Conservation (phyloP, 1,140 invertebrate genomes). For the Eciton burchellii region DNA sequence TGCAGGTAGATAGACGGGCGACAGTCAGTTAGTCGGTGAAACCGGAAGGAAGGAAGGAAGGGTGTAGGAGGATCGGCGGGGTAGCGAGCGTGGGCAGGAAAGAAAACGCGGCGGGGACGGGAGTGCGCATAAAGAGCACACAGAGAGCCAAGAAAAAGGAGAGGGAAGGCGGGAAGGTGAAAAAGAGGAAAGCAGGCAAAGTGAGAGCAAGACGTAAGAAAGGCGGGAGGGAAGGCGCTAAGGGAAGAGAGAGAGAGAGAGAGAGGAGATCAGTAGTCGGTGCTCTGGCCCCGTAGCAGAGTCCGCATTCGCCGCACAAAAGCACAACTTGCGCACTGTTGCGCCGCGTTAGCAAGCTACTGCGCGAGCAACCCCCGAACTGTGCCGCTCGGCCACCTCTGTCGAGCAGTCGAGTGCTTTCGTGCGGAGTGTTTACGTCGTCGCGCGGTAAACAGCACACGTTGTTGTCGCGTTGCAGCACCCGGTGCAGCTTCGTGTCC, state of each 20-base stretch:
- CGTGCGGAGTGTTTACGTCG: constrained; percentile 75
- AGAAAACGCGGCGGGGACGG: constrained; percentile 11
- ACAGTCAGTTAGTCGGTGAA: constrained; percentile 53
- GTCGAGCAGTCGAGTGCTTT: constrained; percentile 72
- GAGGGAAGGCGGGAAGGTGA: constrained; percentile 4
- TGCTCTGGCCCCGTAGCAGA: constrained; percentile 41
- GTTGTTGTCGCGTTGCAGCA: constrained; percentile 37
- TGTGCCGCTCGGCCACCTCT: constrained; percentile 70
- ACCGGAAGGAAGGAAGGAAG: constrained; percentile 29
- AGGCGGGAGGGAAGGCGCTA: not conserved
- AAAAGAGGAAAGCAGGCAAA: no score
- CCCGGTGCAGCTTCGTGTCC: not conserved
- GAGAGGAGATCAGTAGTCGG: constrained; percentile 33
- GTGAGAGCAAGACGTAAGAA: not conserved
- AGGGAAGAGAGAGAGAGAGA: constrained; percentile 19
- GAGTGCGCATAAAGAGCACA: no score
- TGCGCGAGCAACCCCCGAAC: constrained; percentile 68
- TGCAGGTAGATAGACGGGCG: constrained; percentile 64
- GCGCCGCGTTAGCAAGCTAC: constrained; percentile 72
- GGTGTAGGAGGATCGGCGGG: constrained; percentile 43
- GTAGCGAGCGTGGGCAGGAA: not conserved
- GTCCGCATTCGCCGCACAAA: constrained; percentile 71
- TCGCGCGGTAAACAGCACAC: constrained; percentile 63
- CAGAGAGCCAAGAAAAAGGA: no score
- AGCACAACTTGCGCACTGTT: constrained; percentile 75